Evolutionary conservation across 2,888 invertebrate species (phyloP).

Genomic region (Empis stercorea): DNA sequence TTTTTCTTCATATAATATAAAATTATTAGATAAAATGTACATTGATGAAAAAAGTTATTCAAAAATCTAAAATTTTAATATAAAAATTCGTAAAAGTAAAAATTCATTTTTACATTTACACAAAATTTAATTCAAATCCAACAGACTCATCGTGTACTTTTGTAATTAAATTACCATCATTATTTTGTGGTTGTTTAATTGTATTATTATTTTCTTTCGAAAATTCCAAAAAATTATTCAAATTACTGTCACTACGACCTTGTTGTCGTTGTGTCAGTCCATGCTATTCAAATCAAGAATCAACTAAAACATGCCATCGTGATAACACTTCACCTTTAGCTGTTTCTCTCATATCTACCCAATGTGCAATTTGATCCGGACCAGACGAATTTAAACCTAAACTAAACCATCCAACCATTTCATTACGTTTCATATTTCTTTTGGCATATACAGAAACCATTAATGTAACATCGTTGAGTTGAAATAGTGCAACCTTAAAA

Average conservation of each 20-base stretch:
- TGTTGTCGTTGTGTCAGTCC: conserved; percentile 23
- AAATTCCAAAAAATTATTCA: conserved; percentile 6
- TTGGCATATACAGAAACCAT: conserved; percentile 91
- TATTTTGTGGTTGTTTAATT: conserved; percentile 5
- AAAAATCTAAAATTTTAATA: too few relatives aligned
- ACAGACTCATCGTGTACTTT: conserved; percentile 7
- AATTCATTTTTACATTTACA: conserved; percentile 6
- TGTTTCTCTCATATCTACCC: conserved; percentile 83
- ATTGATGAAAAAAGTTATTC: too few relatives aligned
- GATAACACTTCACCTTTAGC: conserved; percentile 80
- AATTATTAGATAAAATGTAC: too few relatives aligned
- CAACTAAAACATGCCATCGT: conserved; percentile 84
- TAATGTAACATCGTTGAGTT: conserved; percentile 85
- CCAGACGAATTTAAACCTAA: conserved; percentile 85
- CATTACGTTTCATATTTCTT: conserved; percentile 83
- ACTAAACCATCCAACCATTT: conserved; percentile 96
- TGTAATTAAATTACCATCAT: too few relatives aligned
- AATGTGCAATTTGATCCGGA: conserved; percentile 81
- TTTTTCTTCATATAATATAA: too few relatives aligned
- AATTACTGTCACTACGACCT: conserved; percentile 8
- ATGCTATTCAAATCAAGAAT: conserved; percentile 49
- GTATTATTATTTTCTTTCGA: conserved; percentile 10
- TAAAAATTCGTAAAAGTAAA: too few relatives aligned
- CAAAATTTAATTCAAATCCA: conserved; percentile 16
- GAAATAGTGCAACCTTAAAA: conserved; percentile 78